Percentiles rank a stretch among this genome's conserved stretches.
Conservation (phyloP, 1,140 invertebrate species). For the Cheumatopsyche charites region DNA sequence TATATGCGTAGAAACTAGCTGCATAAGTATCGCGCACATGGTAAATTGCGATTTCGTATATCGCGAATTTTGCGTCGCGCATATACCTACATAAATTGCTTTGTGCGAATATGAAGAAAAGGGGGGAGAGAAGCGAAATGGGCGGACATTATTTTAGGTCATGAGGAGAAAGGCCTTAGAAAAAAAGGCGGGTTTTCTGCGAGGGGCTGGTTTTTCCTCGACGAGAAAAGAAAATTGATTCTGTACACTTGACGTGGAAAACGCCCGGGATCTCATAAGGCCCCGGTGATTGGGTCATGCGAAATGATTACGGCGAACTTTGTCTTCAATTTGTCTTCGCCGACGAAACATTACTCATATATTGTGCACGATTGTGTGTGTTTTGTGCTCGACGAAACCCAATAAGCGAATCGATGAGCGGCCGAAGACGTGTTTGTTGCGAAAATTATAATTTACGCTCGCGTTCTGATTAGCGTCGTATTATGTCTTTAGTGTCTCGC, state of each 20-base stretch:
- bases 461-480: no score
- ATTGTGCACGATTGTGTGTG: no score
- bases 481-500: no score
- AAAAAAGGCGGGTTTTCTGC: constrained; percentile 23
- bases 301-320: constrained; percentile 31
- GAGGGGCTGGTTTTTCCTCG: constrained; percentile 3
- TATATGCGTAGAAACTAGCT: background rate
- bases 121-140: background rate
- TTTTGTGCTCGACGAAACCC: background rate
- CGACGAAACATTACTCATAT: constrained; percentile 15
- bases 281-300: constrained; percentile 31
- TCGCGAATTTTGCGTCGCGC: no score
- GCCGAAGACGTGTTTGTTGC: background rate
- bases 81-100: constrained; percentile 4
- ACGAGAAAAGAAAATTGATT: constrained; percentile 32
- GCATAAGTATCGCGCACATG: background rate
- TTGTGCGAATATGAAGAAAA: constrained; percentile 24
- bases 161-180: background rate
- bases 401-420: constrained; percentile 18
- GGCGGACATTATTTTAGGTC: constrained; percentile 30
- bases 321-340: constrained; percentile 27
- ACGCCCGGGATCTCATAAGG: constrained; percentile 31
- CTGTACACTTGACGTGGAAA: constrained; percentile 20
- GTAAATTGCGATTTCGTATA: no score
- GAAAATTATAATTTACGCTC: background rate